Conservation (phyloP, 64 coral and sea anemone genomes). For the Dendrophyllia cribrosa region DNA sequence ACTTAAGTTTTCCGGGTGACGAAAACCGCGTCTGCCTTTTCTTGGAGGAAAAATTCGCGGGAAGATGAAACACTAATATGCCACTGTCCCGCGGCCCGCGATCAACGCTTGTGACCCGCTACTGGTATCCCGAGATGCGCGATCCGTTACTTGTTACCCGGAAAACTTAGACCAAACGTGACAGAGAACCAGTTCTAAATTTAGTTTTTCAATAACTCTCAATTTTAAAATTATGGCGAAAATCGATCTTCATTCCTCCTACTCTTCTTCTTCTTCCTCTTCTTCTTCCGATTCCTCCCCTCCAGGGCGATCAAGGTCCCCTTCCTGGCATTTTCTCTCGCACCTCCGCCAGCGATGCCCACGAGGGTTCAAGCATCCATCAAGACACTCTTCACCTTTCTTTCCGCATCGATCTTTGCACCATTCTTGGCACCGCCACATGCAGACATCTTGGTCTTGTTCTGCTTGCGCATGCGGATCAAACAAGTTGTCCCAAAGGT, state of each 20-base stretch:
- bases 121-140: no score
- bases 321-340: background rate
- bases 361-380: background rate
- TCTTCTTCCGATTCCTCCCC: background rate
- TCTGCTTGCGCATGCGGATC: background rate
- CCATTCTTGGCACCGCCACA: slow-evolving; percentile 22
- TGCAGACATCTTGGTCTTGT: slow-evolving; percentile 10
- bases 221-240: background rate
- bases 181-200: no score
- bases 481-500: slow-evolving; percentile 6
- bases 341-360: background rate
- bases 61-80: no score
- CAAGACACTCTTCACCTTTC: background rate
- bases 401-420: background rate
- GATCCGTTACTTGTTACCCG: no score
- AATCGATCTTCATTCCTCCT: background rate
- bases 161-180: no score
- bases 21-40: no score
- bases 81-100: no score
- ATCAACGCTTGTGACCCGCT: no score
- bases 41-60: no score
- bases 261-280: background rate
- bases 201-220: no score
- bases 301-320: slow-evolving; percentile 6
- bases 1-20: no score